phyloP scores from a whole-genome alignment of 1,140 invertebrate genomes.

The Neuroterus valhalla region DNA sequence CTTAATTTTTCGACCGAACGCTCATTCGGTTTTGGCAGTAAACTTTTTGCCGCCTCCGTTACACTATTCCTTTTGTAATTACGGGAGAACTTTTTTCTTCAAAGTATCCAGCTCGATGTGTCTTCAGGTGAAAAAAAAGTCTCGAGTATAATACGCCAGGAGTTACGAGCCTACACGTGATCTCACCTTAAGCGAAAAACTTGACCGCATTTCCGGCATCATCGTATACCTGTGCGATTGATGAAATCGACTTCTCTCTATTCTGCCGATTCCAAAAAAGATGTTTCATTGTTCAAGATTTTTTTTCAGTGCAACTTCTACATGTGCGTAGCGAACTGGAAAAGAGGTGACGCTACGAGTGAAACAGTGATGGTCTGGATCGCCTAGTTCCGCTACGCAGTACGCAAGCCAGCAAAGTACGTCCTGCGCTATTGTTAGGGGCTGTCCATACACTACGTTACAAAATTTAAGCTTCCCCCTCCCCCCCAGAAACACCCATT shows the following conservation, averaged over 20 bases:
- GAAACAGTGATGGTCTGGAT: no score
- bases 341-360: no score
- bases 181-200: conserved; percentile 40
- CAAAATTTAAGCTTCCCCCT: no score
- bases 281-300: no score
- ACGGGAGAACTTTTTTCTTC: conserved; percentile 27
- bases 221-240: conserved; percentile 7
- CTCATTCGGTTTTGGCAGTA: conserved; percentile 15
- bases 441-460: no score
- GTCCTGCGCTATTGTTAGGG: no score
- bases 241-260: conserved; percentile 10
- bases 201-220: conserved; percentile 42
- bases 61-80: conserved; percentile 42
- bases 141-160: conserved; percentile 27
- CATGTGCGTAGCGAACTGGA: no score
- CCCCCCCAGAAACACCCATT: no score
- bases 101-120: conserved; percentile 39
- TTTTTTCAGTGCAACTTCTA: no score
- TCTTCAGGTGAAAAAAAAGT: conserved; percentile 36
- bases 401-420: no score
- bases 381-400: no score
- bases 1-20: conserved; percentile 13
- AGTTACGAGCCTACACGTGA: conserved; percentile 28
- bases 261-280: not conserved
- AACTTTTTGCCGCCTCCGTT: conserved; percentile 15